Conservation (phyloP, 2,797 vertebrate species). For the Trematomus bernacchii region DNA sequence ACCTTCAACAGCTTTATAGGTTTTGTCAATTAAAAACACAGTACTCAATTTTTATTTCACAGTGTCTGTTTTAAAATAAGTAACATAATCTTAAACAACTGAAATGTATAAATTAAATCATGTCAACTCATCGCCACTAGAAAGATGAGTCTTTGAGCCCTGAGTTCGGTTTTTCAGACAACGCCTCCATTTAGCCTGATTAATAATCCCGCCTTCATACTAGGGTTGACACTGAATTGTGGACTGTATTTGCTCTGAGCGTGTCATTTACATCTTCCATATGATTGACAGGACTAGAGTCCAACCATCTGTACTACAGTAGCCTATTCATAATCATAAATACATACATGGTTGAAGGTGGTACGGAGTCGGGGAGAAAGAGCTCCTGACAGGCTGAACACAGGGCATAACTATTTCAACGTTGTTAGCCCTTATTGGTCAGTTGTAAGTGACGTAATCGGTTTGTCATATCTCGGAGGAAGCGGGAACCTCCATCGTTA, state of each 20-base stretch:
- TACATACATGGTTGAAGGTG: background rate
- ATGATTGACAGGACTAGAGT: background rate
- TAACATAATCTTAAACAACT: no score
- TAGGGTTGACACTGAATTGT: no score
- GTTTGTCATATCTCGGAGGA: conserved; percentile 39
- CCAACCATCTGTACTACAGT: background rate
- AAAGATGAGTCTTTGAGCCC: background rate
- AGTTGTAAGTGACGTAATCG: background rate
- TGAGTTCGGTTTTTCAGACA: background rate
- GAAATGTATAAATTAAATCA: no score
- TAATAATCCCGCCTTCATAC: background rate
- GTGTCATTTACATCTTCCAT: no score
- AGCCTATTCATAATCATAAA: no score
- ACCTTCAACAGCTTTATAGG: no score
- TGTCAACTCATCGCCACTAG: no score
- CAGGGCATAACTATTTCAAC: accelerated
- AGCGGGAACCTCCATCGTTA: conserved; percentile 65
- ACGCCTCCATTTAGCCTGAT: no score
- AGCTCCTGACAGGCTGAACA: background rate
- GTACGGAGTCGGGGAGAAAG: background rate
- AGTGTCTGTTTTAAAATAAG: no score
- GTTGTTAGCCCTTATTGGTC: conserved; percentile 40
- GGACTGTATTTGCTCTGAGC: no score
- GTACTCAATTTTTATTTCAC: no score
- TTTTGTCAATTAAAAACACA: no score